Evolutionary conservation across 2,797 vertebrate species (phyloP).

Genomic region (Lates japonicus): DNA sequence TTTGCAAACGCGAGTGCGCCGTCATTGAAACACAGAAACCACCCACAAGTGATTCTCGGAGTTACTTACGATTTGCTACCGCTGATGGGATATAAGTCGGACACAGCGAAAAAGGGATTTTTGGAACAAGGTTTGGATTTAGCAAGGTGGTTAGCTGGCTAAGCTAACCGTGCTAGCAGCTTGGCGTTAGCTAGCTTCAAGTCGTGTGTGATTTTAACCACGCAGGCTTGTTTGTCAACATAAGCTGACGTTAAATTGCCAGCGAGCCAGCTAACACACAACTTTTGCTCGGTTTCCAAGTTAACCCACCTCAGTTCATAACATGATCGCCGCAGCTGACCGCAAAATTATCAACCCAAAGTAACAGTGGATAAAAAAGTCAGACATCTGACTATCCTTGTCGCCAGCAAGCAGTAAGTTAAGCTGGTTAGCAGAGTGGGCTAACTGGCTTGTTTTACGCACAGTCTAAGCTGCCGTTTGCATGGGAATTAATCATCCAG

Average conservation of each 20-base stretch:
- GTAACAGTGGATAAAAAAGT: constrained; percentile 54
- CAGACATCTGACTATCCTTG: constrained; percentile 48
- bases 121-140: constrained; percentile 67
- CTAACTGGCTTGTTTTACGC: constrained; percentile 53
- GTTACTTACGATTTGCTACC: constrained; percentile 8
- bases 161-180: constrained; percentile 74
- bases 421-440: constrained; percentile 63
- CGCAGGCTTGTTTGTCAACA: constrained; percentile 86
- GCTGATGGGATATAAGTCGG: constrained; percentile 52
- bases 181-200: constrained; percentile 70
- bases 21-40: constrained; percentile 54
- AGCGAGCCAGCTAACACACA: constrained; percentile 34
- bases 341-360: constrained; percentile 32
- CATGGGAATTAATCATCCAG: constrained; percentile 59
- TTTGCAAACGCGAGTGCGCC: constrained; percentile 65
- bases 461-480: constrained; percentile 28
- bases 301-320: neutral
- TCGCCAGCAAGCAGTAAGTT: constrained; percentile 55
- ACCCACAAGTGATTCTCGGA: constrained; percentile 31
- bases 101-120: constrained; percentile 44
- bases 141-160: constrained; percentile 72
- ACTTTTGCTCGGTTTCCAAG: constrained; percentile 36
- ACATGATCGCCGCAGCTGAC: constrained; percentile 34
- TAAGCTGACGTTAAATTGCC: constrained; percentile 68
- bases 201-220: constrained; percentile 73